These are phyloP conservation scores for Rhamphomyia laevipes DNA, from an alignment of 2,888 invertebrate species.

Conservation along the genomic window DNA sequence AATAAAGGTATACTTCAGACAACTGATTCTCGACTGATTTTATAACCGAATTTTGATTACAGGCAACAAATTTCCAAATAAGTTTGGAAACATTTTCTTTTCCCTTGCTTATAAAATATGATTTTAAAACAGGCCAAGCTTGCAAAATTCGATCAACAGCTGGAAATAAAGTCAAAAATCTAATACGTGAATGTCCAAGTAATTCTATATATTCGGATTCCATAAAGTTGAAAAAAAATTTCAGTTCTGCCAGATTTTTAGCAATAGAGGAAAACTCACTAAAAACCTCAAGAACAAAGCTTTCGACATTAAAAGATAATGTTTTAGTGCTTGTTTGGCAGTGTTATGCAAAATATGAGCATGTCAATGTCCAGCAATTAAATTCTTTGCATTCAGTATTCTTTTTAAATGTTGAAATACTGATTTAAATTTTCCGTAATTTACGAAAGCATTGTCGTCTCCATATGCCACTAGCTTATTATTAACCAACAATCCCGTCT, in stretches of 20 bases:
- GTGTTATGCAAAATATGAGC: constrained; percentile 4
- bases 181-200: neutral
- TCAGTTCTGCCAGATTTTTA: neutral
- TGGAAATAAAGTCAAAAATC: constrained; percentile 5
- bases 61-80: neutral
- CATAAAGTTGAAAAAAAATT: neutral
- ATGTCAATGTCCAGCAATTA: constrained; percentile 4
- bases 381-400: neutral
- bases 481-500: too few relatives aligned
- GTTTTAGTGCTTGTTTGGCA: constrained; percentile 1
- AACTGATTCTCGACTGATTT: neutral
- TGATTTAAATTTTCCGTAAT: neutral
- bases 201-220: constrained; percentile 1
- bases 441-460: too few relatives aligned
- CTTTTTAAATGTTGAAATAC: constrained; percentile 2
- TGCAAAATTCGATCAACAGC: constrained; percentile 1
- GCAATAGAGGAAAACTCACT: constrained; percentile 3
- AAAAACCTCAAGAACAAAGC: constrained; percentile 1
- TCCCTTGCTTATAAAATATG: constrained; percentile 2
- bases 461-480: too few relatives aligned
- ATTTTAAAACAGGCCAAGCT: neutral
- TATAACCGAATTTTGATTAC: neutral
- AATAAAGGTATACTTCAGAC: constrained; percentile 2
- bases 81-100: neutral
- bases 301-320: constrained; percentile 2